phyloP scores from a whole-genome alignment of 2,888 invertebrate genomes.

The Tenthredo livida region DNA sequence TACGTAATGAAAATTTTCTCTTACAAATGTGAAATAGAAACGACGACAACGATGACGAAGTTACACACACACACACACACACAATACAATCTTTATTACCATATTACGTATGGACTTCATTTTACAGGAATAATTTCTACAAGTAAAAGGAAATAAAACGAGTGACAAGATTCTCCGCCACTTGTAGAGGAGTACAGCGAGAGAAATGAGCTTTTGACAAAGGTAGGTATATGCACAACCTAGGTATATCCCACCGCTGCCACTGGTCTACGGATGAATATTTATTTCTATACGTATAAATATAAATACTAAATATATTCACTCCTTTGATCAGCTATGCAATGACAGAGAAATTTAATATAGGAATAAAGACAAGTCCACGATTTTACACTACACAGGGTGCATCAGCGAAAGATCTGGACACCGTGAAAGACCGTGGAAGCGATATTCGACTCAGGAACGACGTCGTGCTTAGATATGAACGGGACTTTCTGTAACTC shows the following conservation, averaged over 20 bases:
- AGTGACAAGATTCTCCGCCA: background rate
- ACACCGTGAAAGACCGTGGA: too few species aligned
- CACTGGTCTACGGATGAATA: background rate
- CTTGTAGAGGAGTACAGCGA: background rate
- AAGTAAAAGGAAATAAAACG: background rate
- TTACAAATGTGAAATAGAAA: background rate
- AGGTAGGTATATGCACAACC: background rate
- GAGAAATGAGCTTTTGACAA: background rate
- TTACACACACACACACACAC: background rate
- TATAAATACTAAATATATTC: background rate
- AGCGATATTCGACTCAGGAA: too few species aligned
- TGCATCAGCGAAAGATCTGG: too few species aligned
- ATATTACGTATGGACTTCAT: constrained; percentile 22
- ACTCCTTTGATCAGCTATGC: too few species aligned
- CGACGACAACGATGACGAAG: background rate
- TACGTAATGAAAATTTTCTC: constrained; percentile 33
- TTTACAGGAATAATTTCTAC: background rate
- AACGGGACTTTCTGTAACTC: too few species aligned
- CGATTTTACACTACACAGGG: too few species aligned
- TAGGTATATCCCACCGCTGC: background rate
- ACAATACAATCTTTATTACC: background rate
- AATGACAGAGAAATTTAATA: too few species aligned
- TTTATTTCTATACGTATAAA: background rate
- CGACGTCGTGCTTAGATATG: too few species aligned
- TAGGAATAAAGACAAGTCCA: too few species aligned